phyloP scores from a whole-genome alignment of 1,140 invertebrate genomes.

The Saccostrea echinata region DNA sequence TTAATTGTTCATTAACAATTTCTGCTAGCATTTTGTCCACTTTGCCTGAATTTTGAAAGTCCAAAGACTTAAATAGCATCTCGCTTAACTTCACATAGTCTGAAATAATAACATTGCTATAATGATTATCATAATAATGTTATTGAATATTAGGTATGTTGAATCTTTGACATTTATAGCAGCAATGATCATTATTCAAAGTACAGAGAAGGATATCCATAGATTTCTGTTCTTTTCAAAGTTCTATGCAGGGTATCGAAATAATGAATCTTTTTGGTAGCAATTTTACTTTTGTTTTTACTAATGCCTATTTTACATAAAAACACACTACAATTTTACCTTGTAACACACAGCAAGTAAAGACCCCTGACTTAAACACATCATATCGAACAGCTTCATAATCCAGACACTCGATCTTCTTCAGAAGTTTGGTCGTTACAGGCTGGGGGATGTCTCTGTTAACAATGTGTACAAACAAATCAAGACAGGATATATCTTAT shows the following conservation, averaged over 20 bases:
- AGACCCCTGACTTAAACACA: slow-evolving; percentile 67
- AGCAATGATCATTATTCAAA: too few relatives aligned
- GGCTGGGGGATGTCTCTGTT: slow-evolving; percentile 64
- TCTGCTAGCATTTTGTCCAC: slow-evolving; percentile 72
- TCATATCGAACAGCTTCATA: slow-evolving; percentile 68
- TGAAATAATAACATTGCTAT: slow-evolving; percentile 47
- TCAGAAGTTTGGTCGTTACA: slow-evolving; percentile 62
- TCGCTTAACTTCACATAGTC: slow-evolving; percentile 68
- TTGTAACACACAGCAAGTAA: slow-evolving; percentile 69
- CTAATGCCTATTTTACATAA: too few relatives aligned
- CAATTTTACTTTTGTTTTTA: too few relatives aligned
- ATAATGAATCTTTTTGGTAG: too few relatives aligned
- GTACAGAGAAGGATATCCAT: too few relatives aligned
- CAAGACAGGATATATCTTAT: not conserved
- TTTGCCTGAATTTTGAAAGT: slow-evolving; percentile 70
- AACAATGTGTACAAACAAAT: not conserved
- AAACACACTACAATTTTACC: slow-evolving; percentile 53
- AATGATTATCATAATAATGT: too few relatives aligned
- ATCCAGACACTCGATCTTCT: slow-evolving; percentile 67
- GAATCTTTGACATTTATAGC: too few relatives aligned
- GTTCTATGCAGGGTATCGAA: too few relatives aligned
- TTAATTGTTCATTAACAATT: slow-evolving; percentile 68
- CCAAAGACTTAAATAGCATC: slow-evolving; percentile 67
- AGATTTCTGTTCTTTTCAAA: too few relatives aligned
- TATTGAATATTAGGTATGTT: too few relatives aligned